Conservation (phyloP, 1,140 invertebrate species). For the Phenacoccus solenopsis region DNA sequence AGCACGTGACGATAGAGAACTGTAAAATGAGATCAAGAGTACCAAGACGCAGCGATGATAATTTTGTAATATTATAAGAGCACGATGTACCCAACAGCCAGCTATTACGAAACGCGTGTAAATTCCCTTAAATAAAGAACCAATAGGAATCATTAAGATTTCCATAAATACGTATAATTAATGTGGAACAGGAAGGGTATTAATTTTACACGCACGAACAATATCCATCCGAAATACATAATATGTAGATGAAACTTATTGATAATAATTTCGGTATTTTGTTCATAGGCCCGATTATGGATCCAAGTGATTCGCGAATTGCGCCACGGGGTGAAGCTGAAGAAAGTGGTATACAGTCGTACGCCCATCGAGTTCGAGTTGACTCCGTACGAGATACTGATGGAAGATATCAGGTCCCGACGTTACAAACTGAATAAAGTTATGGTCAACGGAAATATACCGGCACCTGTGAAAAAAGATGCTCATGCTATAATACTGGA, state of each 20-base stretch:
- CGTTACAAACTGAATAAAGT: slow-evolving; percentile 71
- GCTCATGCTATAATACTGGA: slow-evolving; percentile 89
- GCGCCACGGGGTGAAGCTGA: slow-evolving; percentile 73
- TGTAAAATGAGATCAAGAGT: no score
- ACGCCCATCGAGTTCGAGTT: slow-evolving; percentile 76
- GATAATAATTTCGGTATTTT: slow-evolving; percentile 1
- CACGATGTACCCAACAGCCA: background rate
- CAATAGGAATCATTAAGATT: background rate
- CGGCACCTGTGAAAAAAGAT: slow-evolving; percentile 75
- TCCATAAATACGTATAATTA: background rate
- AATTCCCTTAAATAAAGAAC: background rate
- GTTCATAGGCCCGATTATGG: slow-evolving; percentile 79
- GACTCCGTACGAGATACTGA: slow-evolving; percentile 94
- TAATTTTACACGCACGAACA: background rate
- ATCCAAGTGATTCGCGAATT: slow-evolving; percentile 87
- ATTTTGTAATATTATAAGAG: no score
- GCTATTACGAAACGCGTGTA: background rate
- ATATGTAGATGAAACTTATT: background rate
- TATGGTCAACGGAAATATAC: slow-evolving; percentile 69
- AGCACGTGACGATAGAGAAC: no score
- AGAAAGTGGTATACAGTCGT: slow-evolving; percentile 65
- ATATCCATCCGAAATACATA: no score
- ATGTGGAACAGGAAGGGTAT: no score
- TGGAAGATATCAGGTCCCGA: slow-evolving; percentile 86
- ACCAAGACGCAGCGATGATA: no score